Conservation (phyloP, 2,888 invertebrate species). For the Pollenia labialis region DNA sequence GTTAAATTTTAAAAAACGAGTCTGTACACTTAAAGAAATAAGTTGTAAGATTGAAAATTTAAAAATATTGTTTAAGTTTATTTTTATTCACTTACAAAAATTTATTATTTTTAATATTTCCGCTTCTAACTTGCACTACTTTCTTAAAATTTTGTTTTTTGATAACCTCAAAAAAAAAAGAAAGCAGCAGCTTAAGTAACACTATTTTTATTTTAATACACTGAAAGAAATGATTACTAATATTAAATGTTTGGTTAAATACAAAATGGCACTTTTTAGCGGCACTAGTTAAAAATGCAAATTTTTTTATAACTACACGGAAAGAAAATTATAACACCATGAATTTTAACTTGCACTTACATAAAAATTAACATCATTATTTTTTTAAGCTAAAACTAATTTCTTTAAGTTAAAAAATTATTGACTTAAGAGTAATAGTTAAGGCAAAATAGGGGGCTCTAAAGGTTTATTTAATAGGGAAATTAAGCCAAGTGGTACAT, state of each 20-base stretch:
- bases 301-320: conserved; percentile 74
- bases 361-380: neutral
- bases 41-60: no score
- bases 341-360: neutral
- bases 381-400: conserved; percentile 32
- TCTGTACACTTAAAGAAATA: conserved; percentile 18
- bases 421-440: no score
- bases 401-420: conserved; percentile 4
- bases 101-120: conserved; percentile 51
- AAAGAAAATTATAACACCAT: conserved; percentile 8
- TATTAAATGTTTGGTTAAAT: conserved; percentile 23
- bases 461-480: no score
- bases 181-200: conserved; percentile 71
- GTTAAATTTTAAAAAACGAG: neutral
- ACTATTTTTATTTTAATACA: conserved; percentile 21
- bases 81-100: neutral
- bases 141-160: conserved; percentile 74
- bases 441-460: no score
- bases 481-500: no score
- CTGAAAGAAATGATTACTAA: conserved; percentile 10
- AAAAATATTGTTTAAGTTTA: conserved; percentile 25
- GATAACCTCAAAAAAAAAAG: conserved; percentile 58
- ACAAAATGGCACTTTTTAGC: conserved; percentile 82
- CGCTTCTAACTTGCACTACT: conserved; percentile 78
- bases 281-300: conserved; percentile 83